Base-by-base conservation (phyloP, 2,888 invertebrate species). In the Heteromurus nitidus region DNA sequence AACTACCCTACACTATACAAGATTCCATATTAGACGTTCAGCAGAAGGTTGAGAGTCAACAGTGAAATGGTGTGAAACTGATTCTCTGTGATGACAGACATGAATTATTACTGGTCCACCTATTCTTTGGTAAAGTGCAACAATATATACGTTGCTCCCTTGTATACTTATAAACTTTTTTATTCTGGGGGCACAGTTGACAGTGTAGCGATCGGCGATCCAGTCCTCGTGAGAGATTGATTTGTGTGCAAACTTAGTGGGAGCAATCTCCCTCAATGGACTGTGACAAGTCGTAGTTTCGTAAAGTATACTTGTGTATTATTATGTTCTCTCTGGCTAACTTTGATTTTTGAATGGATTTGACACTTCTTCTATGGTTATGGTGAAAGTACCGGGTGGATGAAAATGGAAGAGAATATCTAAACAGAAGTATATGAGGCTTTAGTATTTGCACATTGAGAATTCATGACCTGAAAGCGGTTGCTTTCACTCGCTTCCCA, bases 391-490 rank as follows among this genome's bases (percentile, higher is more conserved):
- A 30, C 31, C 18, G 62, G 28, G 62, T 11, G n/a, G n/a, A 28
- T 62, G 9, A 13, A 30, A 28, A 22, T 47, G 47, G 47, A 36
- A 22, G 55, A 24, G 24, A 24, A 55, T n/a, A 24, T 20, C 24
- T 22, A 5, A 16, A n/a, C n/a, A n/a, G n/a, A n/a, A n/a, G n/a
- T n/a, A n/a, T n/a, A n/a, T n/a, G n/a, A n/a, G n/a, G n/a, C n/a
- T n/a, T n/a, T 55, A 22, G 22, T 55, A 55, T 62, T 24, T 31
- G 26, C 24, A 62, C 73, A 74, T 74, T 64, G 73, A 74, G 64
- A 74, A 64, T 74, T 74, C 64, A 64, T 74, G 64, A 53, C 53
- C 47, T 50, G 22, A 50, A 62, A 74, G 64, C 16, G 26, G 26
- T 53, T 64, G 62, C 64, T 55, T 74, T 74, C 53, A 74, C 22